Percentiles rank a stretch among this genome's conserved stretches.
Conservation (phyloP, 2,888 invertebrate species). For the Lepidochrysops patricia region DNA sequence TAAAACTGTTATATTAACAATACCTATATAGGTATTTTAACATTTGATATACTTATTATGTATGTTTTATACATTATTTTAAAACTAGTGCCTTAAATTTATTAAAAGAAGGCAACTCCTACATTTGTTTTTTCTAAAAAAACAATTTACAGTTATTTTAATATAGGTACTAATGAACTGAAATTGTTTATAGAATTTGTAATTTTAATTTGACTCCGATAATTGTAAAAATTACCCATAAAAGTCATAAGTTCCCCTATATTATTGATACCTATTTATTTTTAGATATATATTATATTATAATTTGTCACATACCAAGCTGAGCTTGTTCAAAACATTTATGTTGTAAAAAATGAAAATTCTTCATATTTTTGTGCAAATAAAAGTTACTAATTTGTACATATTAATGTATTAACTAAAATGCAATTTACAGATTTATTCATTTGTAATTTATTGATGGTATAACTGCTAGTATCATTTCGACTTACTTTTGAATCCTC, state of each 20-base stretch:
- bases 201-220: too few species aligned
- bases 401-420: too few species aligned
- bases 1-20: not conserved
- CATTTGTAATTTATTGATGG: too few species aligned
- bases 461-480: too few species aligned
- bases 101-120: not conserved
- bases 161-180: not conserved
- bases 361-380: not conserved
- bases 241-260: not conserved
- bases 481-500: too few species aligned
- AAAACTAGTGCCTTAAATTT: conserved; percentile 11
- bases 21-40: not conserved
- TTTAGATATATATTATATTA: not conserved
- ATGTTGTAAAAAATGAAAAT: too few species aligned
- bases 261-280: conserved; percentile 1
- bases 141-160: not conserved
- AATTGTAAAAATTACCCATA: not conserved
- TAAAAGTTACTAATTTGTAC: too few species aligned
- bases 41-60: conserved; percentile 1
- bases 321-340: too few species aligned
- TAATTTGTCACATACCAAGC: not conserved
- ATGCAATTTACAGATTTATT: too few species aligned
- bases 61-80: conserved; percentile 7
- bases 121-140: not conserved
- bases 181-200: not conserved